These are phyloP conservation scores for Neodiprion pinetum DNA, from an alignment of 1,140 invertebrate species.

Conservation along the genomic window DNA sequence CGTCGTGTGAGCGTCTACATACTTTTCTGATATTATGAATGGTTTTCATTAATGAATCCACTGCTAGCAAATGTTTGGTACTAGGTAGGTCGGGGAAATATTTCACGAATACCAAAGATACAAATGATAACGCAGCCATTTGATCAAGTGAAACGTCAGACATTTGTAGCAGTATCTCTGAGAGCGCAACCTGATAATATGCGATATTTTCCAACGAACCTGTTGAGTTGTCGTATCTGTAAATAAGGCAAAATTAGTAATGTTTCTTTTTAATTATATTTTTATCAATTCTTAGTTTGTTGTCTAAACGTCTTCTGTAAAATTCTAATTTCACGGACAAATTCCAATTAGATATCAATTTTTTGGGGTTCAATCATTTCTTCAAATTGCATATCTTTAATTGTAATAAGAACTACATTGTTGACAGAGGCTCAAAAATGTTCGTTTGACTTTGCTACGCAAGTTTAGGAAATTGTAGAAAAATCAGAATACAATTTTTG, in stretches of 20 bases:
- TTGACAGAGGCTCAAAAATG: no score
- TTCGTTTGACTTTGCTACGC: no score
- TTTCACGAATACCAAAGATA: conserved; percentile 50
- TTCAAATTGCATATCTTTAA: no score
- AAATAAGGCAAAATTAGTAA: conserved; percentile 9
- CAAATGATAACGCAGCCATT: conserved; percentile 50
- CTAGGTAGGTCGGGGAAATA: conserved; percentile 56
- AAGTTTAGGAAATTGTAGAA: no score
- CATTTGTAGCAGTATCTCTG: conserved; percentile 49
- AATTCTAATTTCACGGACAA: no score
- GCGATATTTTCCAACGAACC: conserved; percentile 39
- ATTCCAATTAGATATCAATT: no score
- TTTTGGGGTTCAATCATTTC: no score
- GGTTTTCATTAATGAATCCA: conserved; percentile 50
- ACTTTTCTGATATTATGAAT: conserved; percentile 50
- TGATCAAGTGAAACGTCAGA: conserved; percentile 50
- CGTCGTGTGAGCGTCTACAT: conserved; percentile 41
- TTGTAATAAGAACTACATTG: no score
- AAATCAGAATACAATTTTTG: no score
- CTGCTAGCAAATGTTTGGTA: conserved; percentile 39
- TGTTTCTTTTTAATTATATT: neutral
- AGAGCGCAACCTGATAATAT: conserved; percentile 51
- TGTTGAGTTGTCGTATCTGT: conserved; percentile 33
- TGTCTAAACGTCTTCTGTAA: no score
- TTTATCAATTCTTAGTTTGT: neutral